Conservation (phyloP, 2,113 vertebrate genomes). For the Athene cunicularia region DNA sequence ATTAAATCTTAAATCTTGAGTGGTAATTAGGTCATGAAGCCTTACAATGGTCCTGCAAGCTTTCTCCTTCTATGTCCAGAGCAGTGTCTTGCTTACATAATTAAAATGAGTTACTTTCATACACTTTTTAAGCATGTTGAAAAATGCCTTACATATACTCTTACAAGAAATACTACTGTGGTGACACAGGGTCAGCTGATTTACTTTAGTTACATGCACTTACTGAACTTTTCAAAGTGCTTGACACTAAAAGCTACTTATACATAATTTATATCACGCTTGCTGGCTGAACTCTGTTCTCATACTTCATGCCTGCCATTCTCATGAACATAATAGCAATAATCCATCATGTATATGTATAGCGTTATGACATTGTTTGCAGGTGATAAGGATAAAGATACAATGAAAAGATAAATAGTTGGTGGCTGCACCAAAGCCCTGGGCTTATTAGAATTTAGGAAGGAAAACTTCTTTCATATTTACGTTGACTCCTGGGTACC, state of each 20-base stretch:
- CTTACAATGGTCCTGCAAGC: neutral
- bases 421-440: neutral
- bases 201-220: neutral
- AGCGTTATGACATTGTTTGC: neutral
- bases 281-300: constrained; percentile 37
- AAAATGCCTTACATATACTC: neutral
- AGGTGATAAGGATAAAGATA: constrained; percentile 2
- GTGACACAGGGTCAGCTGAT: neutral
- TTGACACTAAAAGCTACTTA: constrained; percentile 24
- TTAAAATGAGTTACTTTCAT: neutral
- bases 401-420: neutral
- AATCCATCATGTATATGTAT: constrained; percentile 17
- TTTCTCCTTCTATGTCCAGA: neutral
- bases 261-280: constrained; percentile 42
- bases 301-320: constrained; percentile 2
- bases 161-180: neutral
- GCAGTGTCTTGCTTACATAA: neutral
- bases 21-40: neutral
- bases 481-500: neutral
- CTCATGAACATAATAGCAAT: constrained; percentile 21
- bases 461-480: neutral
- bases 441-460: neutral
- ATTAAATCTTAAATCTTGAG: neutral
- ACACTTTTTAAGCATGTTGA: neutral
- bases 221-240: constrained; percentile 19